Evolutionary conservation across 2,113 vertebrate genomes (phyloP).

Genomic region (Ammodytes marinus): DNA sequence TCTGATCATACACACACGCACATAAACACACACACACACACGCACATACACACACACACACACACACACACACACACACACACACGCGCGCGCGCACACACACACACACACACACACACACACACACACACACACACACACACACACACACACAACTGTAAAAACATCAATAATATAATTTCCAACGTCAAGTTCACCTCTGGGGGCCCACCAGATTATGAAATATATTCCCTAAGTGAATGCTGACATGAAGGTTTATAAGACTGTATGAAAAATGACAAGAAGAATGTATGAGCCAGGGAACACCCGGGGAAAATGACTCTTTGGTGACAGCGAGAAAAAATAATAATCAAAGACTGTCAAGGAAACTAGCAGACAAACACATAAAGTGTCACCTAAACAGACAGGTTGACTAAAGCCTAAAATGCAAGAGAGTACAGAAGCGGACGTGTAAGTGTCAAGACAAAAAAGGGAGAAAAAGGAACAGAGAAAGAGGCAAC

Average conservation of each 20-base stretch:
- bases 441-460: slow-evolving; percentile 44
- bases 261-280: slow-evolving; percentile 37
- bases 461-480: slow-evolving; percentile 52
- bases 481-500: slow-evolving; percentile 42
- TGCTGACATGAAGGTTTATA: slow-evolving; percentile 40
- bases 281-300: slow-evolving; percentile 18
- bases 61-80: too few relatives aligned
- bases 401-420: slow-evolving; percentile 63
- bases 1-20: background rate
- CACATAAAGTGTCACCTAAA: slow-evolving; percentile 50
- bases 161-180: slow-evolving; percentile 39
- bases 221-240: slow-evolving; percentile 43
- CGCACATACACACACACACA: too few relatives aligned
- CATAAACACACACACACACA: background rate
- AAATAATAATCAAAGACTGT: slow-evolving; percentile 47
- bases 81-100: background rate
- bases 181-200: slow-evolving; percentile 18
- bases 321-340: slow-evolving; percentile 16
- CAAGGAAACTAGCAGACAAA: slow-evolving; percentile 60
- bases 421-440: slow-evolving; percentile 35
- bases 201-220: slow-evolving; percentile 1
- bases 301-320: slow-evolving; percentile 25
- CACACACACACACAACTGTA: background rate
- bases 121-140: too few relatives aligned
- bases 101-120: background rate